Evolutionary conservation across 2,113 vertebrate genomes (phyloP).

Genomic region (Rhagologus leucostigma): DNA sequence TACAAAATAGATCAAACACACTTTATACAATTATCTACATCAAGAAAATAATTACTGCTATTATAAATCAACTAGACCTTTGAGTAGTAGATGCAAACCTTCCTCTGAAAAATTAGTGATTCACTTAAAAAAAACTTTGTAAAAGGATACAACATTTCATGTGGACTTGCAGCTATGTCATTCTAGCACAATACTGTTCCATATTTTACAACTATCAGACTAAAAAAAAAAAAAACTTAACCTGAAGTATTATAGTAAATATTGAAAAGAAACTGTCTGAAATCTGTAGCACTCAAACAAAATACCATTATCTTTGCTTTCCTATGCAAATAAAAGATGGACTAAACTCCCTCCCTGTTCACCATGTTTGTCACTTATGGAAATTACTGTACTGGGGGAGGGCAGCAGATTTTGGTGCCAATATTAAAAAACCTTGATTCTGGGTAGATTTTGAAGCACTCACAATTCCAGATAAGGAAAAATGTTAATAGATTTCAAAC

Average conservation of each 20-base stretch:
- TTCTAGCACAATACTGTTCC: neutral
- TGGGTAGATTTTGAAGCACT: neutral
- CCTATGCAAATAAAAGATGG: neutral
- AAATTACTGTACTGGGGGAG: neutral
- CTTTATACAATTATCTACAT: neutral
- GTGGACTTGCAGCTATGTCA: neutral
- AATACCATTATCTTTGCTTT: conserved; percentile 2
- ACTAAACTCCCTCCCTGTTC: neutral
- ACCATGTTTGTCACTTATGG: accelerated
- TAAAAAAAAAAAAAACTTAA: neutral
- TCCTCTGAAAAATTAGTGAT: neutral
- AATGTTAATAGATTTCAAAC: neutral
- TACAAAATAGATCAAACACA: neutral
- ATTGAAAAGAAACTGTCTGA: neutral
- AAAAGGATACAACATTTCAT: neutral
- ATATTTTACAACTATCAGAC: neutral
- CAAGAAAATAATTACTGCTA: neutral
- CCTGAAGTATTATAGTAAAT: neutral
- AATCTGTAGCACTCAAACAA: neutral
- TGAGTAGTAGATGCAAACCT: neutral
- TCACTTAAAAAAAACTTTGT: neutral
- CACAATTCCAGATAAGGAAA: neutral
- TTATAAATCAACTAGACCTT: neutral
- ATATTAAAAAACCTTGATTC: neutral
- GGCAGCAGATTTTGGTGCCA: neutral